A percentile compares a stretch with the other conserved stretches of the same genome.
Evolutionary conservation across 2,888 invertebrate species (phyloP).

Genomic region (Pogonocherus hispidulus): DNA sequence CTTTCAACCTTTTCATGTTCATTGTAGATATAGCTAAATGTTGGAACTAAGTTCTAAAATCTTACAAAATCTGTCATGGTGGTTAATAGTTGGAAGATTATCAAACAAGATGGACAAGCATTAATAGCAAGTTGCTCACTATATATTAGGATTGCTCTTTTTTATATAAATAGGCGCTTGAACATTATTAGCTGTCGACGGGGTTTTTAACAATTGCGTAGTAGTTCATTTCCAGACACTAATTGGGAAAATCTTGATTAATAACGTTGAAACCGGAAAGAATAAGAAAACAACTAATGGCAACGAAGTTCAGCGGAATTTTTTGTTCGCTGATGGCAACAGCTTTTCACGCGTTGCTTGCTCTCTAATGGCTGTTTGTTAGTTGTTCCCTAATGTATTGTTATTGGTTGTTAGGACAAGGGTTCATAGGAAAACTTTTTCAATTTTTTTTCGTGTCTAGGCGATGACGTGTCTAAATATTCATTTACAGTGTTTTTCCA

Average conservation of each 20-base stretch:
- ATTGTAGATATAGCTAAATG: too few relatives aligned
- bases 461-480: neutral
- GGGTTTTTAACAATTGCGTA: too few relatives aligned
- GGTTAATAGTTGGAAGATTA: too few relatives aligned
- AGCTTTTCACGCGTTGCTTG: conserved; percentile 36
- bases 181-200: too few relatives aligned
- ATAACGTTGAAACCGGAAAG: conserved; percentile 10
- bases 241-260: conserved; percentile 37
- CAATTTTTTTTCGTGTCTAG: neutral
- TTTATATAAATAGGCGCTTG: too few relatives aligned
- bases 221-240: conserved; percentile 17
- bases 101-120: too few relatives aligned
- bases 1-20: too few relatives aligned
- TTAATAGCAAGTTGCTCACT: too few relatives aligned
- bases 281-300: conserved; percentile 22
- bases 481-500: neutral
- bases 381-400: conserved; percentile 38
- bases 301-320: conserved; percentile 18
- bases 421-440: conserved; percentile 26
- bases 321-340: conserved; percentile 26
- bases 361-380: conserved; percentile 41
- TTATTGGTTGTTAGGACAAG: conserved; percentile 38
- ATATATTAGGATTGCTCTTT: too few relatives aligned
- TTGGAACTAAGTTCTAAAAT: too few relatives aligned
- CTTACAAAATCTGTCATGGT: too few relatives aligned